Evolutionary conservation across 2,888 invertebrate species (phyloP).

Genomic region (Miltochrista miniata): DNA sequence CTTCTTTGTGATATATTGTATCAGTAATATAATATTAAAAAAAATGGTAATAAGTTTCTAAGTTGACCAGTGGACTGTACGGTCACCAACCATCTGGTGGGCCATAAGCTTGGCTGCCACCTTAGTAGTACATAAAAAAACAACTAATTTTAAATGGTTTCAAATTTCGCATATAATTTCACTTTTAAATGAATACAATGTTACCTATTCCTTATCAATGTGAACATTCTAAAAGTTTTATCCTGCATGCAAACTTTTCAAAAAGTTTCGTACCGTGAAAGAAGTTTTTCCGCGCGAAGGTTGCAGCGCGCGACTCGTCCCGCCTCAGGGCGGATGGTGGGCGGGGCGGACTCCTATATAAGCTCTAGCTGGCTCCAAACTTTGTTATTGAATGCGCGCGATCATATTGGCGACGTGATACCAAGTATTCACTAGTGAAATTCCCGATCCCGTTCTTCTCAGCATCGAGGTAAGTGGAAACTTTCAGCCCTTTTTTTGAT

Average conservation of each 20-base stretch:
- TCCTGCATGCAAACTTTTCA: constrained; percentile 19
- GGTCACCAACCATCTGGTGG: too few relatives aligned
- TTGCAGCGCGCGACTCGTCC: constrained; percentile 47
- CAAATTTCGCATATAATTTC: too few relatives aligned
- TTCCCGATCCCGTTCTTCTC: constrained; percentile 37
- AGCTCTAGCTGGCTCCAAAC: constrained; percentile 66
- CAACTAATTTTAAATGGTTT: too few relatives aligned
- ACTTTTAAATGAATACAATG: too few relatives aligned
- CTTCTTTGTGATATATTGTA: too few relatives aligned
- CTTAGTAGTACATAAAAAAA: too few relatives aligned
- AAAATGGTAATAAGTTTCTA: too few relatives aligned
- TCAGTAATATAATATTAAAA: too few relatives aligned
- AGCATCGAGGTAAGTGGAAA: constrained; percentile 46
- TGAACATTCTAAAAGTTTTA: too few relatives aligned
- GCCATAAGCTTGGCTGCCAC: too few relatives aligned
- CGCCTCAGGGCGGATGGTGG: constrained; percentile 71
- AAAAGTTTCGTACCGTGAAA: constrained; percentile 40
- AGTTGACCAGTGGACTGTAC: too few relatives aligned
- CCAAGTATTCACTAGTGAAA: constrained; percentile 42
- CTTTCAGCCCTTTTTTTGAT: not conserved
- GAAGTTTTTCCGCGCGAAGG: constrained; percentile 49
- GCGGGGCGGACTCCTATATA: constrained; percentile 77
- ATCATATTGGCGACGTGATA: constrained; percentile 62
- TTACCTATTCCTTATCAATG: too few relatives aligned
- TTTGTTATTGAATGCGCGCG: constrained; percentile 76